Percentiles rank a stretch among this genome's conserved stretches.
Conservation (phyloP, 1,140 invertebrate species). For the Hyphantria cunea region DNA sequence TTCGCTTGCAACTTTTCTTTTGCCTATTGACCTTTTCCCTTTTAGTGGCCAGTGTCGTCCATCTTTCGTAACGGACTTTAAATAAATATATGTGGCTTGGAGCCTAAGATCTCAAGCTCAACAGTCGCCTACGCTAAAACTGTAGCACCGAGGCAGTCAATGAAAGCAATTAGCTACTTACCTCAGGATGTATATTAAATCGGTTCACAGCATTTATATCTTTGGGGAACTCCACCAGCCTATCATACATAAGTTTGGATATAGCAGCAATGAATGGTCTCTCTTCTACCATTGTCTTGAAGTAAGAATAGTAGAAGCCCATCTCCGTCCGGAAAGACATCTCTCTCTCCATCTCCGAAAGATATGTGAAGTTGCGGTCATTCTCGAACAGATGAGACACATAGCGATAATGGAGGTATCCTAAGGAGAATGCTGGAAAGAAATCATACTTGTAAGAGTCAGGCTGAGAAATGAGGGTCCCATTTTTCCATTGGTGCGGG, state of each 20-base stretch:
- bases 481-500: too few species aligned
- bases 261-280: constrained; percentile 85
- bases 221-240: constrained; percentile 90
- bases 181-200: constrained; percentile 93
- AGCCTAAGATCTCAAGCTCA: too few species aligned
- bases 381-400: constrained; percentile 90
- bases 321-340: constrained; percentile 92
- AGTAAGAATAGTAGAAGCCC: constrained; percentile 95
- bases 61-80: too few species aligned
- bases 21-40: too few species aligned
- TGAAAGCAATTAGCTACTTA: constrained; percentile 73
- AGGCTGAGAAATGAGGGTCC: neutral
- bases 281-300: constrained; percentile 89
- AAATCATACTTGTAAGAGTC: neutral
- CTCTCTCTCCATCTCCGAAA: constrained; percentile 91
- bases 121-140: too few species aligned
- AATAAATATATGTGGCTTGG: too few species aligned
- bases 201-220: constrained; percentile 90
- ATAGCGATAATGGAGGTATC: constrained; percentile 83
- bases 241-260: constrained; percentile 86
- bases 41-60: too few species aligned
- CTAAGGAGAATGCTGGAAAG: constrained; percentile 52
- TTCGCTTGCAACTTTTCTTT: too few species aligned
- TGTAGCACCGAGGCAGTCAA: neutral
- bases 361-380: constrained; percentile 90